Evolutionary conservation across 2,888 invertebrate species (phyloP), one percentile per base, ranked within the genome.

Genomic region (Drosophila austrosaltans): DNA sequence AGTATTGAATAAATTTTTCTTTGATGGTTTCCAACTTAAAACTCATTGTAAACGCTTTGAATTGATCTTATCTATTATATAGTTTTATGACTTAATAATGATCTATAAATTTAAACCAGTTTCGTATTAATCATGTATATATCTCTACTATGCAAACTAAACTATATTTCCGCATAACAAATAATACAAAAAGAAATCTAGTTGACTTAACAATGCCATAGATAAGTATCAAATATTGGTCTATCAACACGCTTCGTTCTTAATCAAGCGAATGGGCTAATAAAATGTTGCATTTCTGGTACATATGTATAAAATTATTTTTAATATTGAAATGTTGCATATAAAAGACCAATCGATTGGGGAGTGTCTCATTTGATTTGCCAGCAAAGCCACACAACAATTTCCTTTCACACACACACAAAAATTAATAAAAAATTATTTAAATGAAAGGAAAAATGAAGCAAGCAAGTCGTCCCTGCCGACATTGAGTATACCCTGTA

Each of bases 121-220:
- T 70, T 36, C 36, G 1, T 36, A 36, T 36, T 63, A 3, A 48
- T 48, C 22, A 22, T 22, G 44, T 8, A 48, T 48, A 10, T 8
- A 25, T 22, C 25, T 48, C 4, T 1, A 48, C 7, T 22, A 25
- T 3, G 8, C 25, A 22, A 22, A 32, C 32, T 7, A 32, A 48
- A 48, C 59, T 72, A 80, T 56, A 66, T 66, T 61, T 75, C 65
- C 75, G 75, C 67, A 64, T 77, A 77, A 64, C 62, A 72, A 72
- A 70, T 70, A 64, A n/a, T 70, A 71, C 60, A 65, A 72, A 71
- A 72, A 22, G 66, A 72, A 53, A 80, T 66, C 48, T 66, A 54
- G 60, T 68, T 72, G 53, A 63, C 53, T 59, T 53, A 56, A 53
- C 63, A 59, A 58, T 59, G 25, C 36, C 25, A 25, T 10, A 48